A percentile compares a stretch with the other conserved stretches of the same genome.
These are phyloP conservation scores for Saxidomus purpurata DNA, from an alignment of 1,140 invertebrate genomes.

Conservation along the genomic window DNA sequence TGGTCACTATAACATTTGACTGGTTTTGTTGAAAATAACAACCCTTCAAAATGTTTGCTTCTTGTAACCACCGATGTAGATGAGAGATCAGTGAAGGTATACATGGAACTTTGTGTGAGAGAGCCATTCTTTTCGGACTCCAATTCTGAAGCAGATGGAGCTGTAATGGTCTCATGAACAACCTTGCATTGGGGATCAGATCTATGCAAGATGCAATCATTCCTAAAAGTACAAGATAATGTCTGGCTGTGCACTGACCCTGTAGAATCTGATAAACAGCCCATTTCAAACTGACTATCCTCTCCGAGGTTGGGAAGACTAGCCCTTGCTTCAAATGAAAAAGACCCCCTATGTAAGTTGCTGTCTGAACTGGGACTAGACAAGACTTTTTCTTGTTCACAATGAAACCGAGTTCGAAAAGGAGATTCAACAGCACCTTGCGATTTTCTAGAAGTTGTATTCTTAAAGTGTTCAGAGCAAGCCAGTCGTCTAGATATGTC, in stretches of 20 bases:
- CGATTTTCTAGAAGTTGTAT: background rate
- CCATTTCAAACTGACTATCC: background rate
- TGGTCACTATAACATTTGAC: background rate
- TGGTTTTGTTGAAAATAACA: background rate
- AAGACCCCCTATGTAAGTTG: constrained; percentile 36
- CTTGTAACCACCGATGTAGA: constrained; percentile 43
- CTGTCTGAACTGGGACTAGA: background rate
- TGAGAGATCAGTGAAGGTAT: background rate
- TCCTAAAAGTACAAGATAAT: constrained; percentile 38
- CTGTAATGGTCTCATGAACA: constrained; percentile 63
- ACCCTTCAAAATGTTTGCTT: constrained; percentile 48
- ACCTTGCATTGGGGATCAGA: constrained; percentile 54
- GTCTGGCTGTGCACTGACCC: constrained; percentile 8
- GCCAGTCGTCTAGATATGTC: constrained; percentile 57
- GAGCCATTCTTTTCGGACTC: constrained; percentile 42
- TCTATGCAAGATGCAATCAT: constrained; percentile 47
- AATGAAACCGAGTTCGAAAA: constrained; percentile 52
- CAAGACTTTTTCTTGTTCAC: constrained; percentile 29
- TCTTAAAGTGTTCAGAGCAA: background rate
- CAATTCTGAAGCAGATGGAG: constrained; percentile 51
- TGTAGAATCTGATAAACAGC: background rate
- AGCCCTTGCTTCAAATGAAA: background rate
- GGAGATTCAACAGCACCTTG: background rate
- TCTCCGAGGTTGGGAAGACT: constrained; percentile 42
- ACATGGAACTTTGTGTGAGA: constrained; percentile 11